A percentile compares a stretch with the other conserved stretches of the same genome.
These are phyloP conservation scores for Tholera decimalis DNA, from an alignment of 2,888 invertebrate species.

Conservation along the genomic window DNA sequence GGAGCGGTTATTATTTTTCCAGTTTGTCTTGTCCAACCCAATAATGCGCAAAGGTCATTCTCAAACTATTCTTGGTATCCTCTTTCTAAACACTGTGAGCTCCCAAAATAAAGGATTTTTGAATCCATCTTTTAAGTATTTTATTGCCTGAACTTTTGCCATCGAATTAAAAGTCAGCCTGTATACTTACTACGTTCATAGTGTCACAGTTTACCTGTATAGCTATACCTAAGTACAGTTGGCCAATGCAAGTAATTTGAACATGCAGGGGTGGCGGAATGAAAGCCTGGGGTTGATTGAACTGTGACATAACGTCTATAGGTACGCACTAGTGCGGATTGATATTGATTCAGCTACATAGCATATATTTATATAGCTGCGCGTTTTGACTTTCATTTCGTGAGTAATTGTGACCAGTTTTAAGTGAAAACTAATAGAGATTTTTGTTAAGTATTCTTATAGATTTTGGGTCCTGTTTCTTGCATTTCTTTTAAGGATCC, in stretches of 20 bases:
- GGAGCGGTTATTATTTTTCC: no score
- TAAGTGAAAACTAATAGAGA: no score
- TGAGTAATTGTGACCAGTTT: no score
- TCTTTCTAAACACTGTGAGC: no score
- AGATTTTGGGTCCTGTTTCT: no score
- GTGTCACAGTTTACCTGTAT: background rate
- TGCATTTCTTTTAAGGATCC: no score
- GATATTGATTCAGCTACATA: background rate
- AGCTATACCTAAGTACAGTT: background rate
- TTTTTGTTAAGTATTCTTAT: no score
- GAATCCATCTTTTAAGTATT: no score
- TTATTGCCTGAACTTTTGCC: background rate
- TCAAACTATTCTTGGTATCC: no score
- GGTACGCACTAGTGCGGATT: conserved; percentile 1
- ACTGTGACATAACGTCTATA: conserved; percentile 3
- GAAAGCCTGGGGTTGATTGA: background rate
- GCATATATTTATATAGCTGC: background rate
- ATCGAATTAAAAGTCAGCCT: background rate
- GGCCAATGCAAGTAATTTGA: conserved; percentile 21
- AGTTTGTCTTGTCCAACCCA: no score
- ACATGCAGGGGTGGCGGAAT: background rate
- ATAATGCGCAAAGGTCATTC: no score
- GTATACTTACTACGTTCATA: background rate
- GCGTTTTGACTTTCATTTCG: background rate
- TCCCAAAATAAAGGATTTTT: no score